Base-by-base conservation (phyloP, 2,113 vertebrate genomes). In the Elephantulus edwardii region DNA sequence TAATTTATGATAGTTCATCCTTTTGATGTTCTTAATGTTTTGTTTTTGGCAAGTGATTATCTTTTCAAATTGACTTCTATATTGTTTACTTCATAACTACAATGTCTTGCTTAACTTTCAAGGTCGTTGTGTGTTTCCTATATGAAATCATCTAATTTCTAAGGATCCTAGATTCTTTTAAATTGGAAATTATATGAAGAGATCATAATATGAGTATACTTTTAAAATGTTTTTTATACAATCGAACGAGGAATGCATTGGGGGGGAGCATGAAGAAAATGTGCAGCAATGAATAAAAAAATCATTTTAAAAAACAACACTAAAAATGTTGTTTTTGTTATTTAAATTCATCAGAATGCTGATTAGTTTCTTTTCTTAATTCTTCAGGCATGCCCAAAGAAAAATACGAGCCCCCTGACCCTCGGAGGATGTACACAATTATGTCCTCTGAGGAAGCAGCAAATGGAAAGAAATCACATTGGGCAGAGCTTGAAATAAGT, bases 371-470 rank as follows among this genome's bases (percentile, higher is more conserved):
- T 95, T 94, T 62, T 78, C 90, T 91, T 94, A 95, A 98, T 97
- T 97, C 96, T 95, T 97, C 97, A 99, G 99, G 98, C 98, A 99
- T 99, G 99, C 98, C 99, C 98, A 99, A 99, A 98, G 99, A 99
- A 99, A 99, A 99, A 98, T 99, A 99, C 99, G 99, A 99, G 97
- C 98, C 99, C 98, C 99, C 99, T 96, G 99, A 99, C 97, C 99
- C 98, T 95, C 98, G 99, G 98, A 99, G 98, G 98, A 99, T 99
- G 99, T 99, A 99, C 97, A 99, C 99, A 97, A 99, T 99, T 98
- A 99, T 99, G 99, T 99, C 99, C 92, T 99, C 97, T 94, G 99
- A 99, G 96, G 99, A 99, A 96, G 98, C 98, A 98, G 98, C 99
- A 96, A 99, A 98, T 75, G 99, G 99, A 95, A 99, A 99, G 98